Conservation (phyloP, 2,888 invertebrate species). For the Epirrita christyi region DNA sequence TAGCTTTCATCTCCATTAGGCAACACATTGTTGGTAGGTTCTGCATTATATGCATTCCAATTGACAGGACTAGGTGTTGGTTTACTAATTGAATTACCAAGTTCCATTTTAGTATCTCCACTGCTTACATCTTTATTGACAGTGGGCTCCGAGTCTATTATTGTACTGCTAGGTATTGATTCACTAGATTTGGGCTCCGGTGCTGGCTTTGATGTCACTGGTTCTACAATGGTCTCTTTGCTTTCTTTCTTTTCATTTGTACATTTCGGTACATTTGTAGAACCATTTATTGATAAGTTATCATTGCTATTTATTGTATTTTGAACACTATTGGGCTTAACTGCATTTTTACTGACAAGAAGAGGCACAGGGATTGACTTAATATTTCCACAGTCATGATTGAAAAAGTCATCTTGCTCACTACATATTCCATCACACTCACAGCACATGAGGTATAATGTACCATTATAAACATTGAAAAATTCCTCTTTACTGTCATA, state of each 20-base stretch:
- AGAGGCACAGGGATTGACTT: constrained; percentile 80
- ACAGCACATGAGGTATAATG: constrained; percentile 92
- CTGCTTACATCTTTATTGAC: constrained; percentile 61
- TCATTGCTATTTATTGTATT: constrained; percentile 59
- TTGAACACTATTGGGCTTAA: constrained; percentile 66
- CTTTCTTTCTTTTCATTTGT: constrained; percentile 62
- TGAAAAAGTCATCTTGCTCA: constrained; percentile 90
- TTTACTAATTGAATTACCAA: constrained; percentile 57
- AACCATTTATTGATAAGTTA: constrained; percentile 58
- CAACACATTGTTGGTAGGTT: constrained; percentile 43
- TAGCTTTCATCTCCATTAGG: constrained; percentile 72
- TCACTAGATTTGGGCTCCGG: constrained; percentile 52
- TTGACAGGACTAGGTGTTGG: constrained; percentile 50
- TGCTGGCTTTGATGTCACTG: constrained; percentile 50
- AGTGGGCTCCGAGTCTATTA: constrained; percentile 57
- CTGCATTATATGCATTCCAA: constrained; percentile 47
- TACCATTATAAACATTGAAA: constrained; percentile 86
- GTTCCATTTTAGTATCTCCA: constrained; percentile 61
- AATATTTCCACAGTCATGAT: constrained; percentile 87
- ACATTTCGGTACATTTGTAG: constrained; percentile 50
- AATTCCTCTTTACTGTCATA: constrained; percentile 89
- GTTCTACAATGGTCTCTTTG: constrained; percentile 57
- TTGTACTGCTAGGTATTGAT: constrained; percentile 60
- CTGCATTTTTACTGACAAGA: constrained; percentile 74
- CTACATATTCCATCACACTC: constrained; percentile 91